Percentiles rank a stretch among this genome's conserved stretches.
Evolutionary conservation across 1,140 invertebrate genomes (phyloP).

Genomic region (Zelostemma sp.): DNA sequence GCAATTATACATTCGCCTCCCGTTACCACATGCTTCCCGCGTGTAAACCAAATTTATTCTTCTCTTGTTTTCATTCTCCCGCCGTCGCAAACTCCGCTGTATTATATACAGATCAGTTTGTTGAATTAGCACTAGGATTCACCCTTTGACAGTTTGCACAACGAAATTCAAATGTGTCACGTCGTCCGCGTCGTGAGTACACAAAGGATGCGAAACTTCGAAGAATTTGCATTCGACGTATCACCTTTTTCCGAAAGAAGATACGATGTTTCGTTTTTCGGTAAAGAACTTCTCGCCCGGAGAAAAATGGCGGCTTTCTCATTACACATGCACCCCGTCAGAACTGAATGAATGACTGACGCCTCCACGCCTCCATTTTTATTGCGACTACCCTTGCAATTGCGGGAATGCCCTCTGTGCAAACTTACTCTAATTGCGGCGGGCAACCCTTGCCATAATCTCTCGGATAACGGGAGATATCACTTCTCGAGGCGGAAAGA

Average conservation of each 20-base stretch:
- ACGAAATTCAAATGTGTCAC: constrained; percentile 14
- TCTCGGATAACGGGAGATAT: constrained; percentile 59
- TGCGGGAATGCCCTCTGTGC: constrained; percentile 48
- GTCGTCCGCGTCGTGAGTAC: too few relatives aligned
- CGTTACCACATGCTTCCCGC: constrained; percentile 26
- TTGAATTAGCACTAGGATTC: constrained; percentile 27
- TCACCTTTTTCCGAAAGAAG: background rate
- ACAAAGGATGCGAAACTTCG: too few relatives aligned
- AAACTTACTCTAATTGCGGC: constrained; percentile 53
- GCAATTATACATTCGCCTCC: constrained; percentile 24
- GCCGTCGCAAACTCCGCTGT: constrained; percentile 6
- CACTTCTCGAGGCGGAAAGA: too few relatives aligned
- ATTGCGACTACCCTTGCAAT: constrained; percentile 40
- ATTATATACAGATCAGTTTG: constrained; percentile 25
- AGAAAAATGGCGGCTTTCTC: constrained; percentile 56
- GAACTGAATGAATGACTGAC: too few relatives aligned
- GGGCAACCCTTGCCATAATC: constrained; percentile 60
- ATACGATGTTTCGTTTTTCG: background rate
- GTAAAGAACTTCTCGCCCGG: constrained; percentile 53
- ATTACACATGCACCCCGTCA: too few relatives aligned
- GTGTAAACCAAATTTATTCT: constrained; percentile 23
- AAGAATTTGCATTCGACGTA: too few relatives aligned
- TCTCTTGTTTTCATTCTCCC: constrained; percentile 23
- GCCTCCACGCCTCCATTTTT: constrained; percentile 49
- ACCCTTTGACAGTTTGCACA: constrained; percentile 24